These are phyloP conservation scores for Peribatodes rhomboidaria DNA, from an alignment of 2,888 invertebrate species.

Conservation along the genomic window DNA sequence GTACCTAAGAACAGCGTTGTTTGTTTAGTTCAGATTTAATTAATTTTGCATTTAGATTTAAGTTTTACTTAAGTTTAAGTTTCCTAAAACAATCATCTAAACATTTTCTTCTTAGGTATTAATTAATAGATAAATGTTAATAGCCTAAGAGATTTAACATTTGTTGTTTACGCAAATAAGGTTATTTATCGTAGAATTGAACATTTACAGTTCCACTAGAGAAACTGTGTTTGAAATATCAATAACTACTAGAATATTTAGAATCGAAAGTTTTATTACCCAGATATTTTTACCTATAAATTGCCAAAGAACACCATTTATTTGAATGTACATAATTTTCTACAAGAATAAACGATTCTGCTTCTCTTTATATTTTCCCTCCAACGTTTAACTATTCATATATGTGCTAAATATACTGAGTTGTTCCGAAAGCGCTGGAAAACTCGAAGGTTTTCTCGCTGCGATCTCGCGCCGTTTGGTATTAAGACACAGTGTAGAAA, in stretches of 20 bases:
- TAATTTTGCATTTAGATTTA: background rate
- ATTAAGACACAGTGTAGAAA: constrained; percentile 2
- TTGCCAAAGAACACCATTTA: background rate
- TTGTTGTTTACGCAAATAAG: background rate
- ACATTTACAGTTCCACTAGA: no score
- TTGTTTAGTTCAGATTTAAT: constrained; percentile 1
- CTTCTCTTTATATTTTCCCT: constrained; percentile 8
- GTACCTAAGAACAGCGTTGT: background rate
- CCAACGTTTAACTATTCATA: constrained; percentile 29
- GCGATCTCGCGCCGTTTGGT: constrained; percentile 9
- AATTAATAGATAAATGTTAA: no score
- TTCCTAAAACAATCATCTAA: background rate
- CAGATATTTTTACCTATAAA: no score
- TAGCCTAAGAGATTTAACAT: no score
- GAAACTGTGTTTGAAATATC: no score
- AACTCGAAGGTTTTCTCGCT: constrained; percentile 5
- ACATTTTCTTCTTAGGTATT: no score
- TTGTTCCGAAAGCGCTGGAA: constrained; percentile 3
- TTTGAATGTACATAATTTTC: constrained; percentile 11
- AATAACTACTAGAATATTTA: no score
- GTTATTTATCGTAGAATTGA: no score
- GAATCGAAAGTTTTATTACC: no score
- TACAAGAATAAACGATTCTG: constrained; percentile 16
- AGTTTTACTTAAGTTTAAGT: background rate
- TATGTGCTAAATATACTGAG: constrained; percentile 15